A percentile compares a stretch with the other conserved stretches of the same genome.
These are phyloP conservation scores for Gymnobelideus leadbeateri DNA, from an alignment of 2,113 vertebrate species.

Conservation along the genomic window DNA sequence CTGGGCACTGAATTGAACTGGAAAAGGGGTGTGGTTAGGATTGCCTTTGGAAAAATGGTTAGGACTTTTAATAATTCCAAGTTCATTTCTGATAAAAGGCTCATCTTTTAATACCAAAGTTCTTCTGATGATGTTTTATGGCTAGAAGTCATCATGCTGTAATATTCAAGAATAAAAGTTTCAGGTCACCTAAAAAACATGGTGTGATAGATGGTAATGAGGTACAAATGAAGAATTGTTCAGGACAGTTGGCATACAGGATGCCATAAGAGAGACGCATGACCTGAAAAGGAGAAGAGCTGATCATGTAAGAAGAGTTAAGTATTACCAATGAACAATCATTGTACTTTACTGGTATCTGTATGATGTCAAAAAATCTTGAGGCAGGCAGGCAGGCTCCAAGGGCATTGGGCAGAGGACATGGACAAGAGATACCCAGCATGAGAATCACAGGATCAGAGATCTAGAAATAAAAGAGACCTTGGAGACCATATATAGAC, in stretches of 20 bases:
- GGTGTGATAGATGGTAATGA: background rate
- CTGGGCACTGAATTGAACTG: too few relatives aligned
- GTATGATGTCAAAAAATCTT: background rate
- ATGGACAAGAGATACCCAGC: background rate
- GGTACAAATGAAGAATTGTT: background rate
- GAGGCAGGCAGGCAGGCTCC: background rate
- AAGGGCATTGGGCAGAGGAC: background rate
- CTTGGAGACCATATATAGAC: background rate
- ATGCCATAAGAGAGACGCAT: background rate
- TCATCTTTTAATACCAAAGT: too few relatives aligned
- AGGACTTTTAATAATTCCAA: too few relatives aligned
- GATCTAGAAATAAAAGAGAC: background rate
- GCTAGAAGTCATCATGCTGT: too few relatives aligned
- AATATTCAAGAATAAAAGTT: too few relatives aligned
- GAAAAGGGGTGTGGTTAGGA: too few relatives aligned
- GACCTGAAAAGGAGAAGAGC: background rate
- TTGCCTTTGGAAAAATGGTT: too few relatives aligned
- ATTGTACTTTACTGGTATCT: background rate
- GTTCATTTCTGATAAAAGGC: too few relatives aligned
- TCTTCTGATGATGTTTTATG: too few relatives aligned
- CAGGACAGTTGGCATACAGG: too few relatives aligned
- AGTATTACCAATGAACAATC: too few relatives aligned
- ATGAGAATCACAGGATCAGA: background rate
- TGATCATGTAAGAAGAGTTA: background rate
- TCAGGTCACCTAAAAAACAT: too few relatives aligned